Evolutionary conservation across 2,797 vertebrate genomes (phyloP).

Genomic region (Gambelia wislizenii): DNA sequence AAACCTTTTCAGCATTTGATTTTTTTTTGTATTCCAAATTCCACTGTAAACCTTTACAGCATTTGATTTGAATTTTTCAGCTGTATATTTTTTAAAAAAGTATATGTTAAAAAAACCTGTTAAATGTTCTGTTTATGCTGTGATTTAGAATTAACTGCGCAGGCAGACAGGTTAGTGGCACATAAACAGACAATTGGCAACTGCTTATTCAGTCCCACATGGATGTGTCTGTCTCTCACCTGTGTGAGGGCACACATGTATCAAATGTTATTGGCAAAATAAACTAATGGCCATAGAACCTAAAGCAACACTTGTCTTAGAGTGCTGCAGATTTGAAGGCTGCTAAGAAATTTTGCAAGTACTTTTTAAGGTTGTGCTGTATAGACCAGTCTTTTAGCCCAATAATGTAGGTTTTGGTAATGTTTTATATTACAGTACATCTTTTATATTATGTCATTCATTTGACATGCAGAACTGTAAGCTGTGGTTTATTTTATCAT

Average conservation of each 20-base stretch:
- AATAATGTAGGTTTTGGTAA: background rate
- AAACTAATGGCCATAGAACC: background rate
- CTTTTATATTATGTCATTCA: background rate
- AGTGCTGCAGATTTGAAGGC: background rate
- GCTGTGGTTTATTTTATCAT: background rate
- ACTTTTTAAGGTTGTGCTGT: constrained; percentile 25
- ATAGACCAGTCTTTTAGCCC: background rate
- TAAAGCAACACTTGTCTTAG: background rate
- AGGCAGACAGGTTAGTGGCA: constrained; percentile 56
- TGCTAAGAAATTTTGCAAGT: background rate
- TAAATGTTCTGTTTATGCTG: background rate
- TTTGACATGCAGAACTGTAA: background rate
- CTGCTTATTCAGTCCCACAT: background rate
- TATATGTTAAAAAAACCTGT: constrained; percentile 41
- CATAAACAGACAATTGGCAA: constrained; percentile 12
- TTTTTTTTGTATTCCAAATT: no score
- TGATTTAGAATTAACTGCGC: constrained; percentile 3
- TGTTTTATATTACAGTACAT: background rate
- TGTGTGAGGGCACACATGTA: background rate
- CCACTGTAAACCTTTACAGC: no score
- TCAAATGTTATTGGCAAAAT: background rate
- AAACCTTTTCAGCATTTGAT: background rate
- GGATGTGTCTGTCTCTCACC: background rate
- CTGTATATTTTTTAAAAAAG: no score
- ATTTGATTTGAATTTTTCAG: no score